Conservation (phyloP, 2,888 invertebrate species). For the Arge pagana region DNA sequence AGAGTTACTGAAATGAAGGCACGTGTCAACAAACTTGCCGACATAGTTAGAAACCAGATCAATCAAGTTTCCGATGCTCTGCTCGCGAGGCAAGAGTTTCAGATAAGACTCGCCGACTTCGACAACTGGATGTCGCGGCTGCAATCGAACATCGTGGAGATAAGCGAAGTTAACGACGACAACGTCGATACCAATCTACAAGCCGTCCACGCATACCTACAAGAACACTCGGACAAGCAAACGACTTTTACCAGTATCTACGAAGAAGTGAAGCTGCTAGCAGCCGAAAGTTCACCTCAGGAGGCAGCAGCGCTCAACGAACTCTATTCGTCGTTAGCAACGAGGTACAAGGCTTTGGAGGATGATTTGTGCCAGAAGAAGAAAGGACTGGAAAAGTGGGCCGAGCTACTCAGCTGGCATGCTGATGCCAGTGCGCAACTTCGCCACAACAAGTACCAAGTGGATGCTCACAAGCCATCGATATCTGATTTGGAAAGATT, state of each 20-base stretch:
- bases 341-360: conserved; percentile 78
- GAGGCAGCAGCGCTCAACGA: conserved; percentile 76
- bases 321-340: conserved; percentile 75
- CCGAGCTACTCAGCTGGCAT: conserved; percentile 80
- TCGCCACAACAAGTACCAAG: conserved; percentile 78
- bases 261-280: conserved; percentile 80
- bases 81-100: conserved; percentile 81
- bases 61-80: conserved; percentile 82
- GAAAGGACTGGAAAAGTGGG: conserved; percentile 78
- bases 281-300: conserved; percentile 71
- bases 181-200: conserved; percentile 80
- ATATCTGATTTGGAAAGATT: conserved; percentile 73
- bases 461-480: conserved; percentile 74
- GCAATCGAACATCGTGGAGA: conserved; percentile 72
- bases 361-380: conserved; percentile 76
- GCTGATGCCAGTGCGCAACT: conserved; percentile 79
- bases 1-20: conserved; percentile 76
- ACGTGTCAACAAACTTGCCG: conserved; percentile 75
- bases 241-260: conserved; percentile 78
- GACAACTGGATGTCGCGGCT: conserved; percentile 80
- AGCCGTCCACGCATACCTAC: conserved; percentile 76
- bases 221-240: conserved; percentile 85
- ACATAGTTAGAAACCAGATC: conserved; percentile 75
- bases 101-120: conserved; percentile 77
- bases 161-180: conserved; percentile 81